Percentiles rank a stretch among this genome's conserved stretches.
These are phyloP conservation scores for Anastrepha ludens DNA, from an alignment of 1,140 invertebrate genomes.

Conservation along the genomic window DNA sequence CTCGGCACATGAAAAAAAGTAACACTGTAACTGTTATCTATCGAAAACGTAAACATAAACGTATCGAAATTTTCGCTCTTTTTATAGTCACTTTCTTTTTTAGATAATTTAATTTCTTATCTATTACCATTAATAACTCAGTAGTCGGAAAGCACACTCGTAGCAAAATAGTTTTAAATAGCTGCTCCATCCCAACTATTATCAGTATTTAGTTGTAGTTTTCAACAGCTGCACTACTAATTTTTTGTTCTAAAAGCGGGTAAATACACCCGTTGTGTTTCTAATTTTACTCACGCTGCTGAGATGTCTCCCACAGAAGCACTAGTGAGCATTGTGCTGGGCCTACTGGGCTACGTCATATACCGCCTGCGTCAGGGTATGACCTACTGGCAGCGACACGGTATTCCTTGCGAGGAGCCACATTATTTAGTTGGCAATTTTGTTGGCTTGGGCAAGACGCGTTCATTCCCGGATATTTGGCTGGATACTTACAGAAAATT, in stretches of 20 bases:
- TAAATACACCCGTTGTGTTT: neutral
- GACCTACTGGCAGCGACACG: slow-evolving; percentile 8
- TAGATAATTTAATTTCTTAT: neutral
- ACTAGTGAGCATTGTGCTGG: slow-evolving; percentile 56
- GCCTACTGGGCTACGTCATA: slow-evolving; percentile 10
- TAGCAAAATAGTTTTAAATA: neutral
- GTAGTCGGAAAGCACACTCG: neutral
- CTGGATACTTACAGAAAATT: slow-evolving; percentile 66
- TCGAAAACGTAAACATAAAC: neutral
- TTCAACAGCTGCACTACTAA: neutral
- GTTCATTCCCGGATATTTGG: slow-evolving; percentile 36
- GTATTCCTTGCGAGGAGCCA: slow-evolving; percentile 30
- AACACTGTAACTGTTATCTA: neutral
- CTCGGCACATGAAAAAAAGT: neutral
- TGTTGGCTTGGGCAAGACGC: neutral
- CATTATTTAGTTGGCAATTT: slow-evolving; percentile 29
- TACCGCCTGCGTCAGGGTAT: neutral
- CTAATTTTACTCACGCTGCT: neutral
- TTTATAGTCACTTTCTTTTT: neutral
- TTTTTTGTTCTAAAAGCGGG: neutral
- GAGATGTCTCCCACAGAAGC: neutral
- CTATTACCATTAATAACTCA: neutral
- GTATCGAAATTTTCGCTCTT: neutral
- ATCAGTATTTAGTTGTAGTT: neutral
- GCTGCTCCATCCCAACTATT: neutral